Conservation (phyloP, 2,113 vertebrate species). For the Alligator mississippiensis region DNA sequence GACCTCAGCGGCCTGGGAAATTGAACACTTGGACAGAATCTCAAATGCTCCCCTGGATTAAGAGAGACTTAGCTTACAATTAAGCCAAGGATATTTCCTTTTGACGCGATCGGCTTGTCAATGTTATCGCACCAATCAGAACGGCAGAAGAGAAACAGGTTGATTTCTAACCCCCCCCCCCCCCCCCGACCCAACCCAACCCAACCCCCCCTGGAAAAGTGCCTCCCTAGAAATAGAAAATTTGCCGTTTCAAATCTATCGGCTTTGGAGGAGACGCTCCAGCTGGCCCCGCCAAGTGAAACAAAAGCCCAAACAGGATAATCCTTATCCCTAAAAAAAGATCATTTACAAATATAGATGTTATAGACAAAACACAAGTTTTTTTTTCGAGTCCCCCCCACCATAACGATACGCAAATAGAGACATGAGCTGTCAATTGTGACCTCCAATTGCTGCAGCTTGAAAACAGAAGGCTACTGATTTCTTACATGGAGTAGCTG, state of each 20-base stretch:
- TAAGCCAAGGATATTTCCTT: conserved; percentile 91
- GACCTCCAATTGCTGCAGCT: conserved; percentile 19
- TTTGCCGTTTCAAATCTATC: not conserved
- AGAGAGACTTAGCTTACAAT: conserved; percentile 91
- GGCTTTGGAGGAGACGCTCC: not conserved
- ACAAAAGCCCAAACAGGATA: conserved; percentile 41
- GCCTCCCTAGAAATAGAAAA: conserved; percentile 9
- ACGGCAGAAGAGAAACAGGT: conserved; percentile 74
- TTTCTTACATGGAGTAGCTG: not conserved
- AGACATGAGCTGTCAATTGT: conserved; percentile 12
- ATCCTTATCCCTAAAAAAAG: conserved; percentile 33
- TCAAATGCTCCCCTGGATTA: conserved; percentile 91
- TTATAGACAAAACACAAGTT: not conserved
- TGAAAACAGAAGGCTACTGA: not conserved
- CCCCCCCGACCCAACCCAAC: too few relatives aligned
- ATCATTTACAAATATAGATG: not conserved
- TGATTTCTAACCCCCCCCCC: conserved; percentile 47
- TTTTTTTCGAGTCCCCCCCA: not conserved
- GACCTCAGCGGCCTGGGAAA: conserved; percentile 76
- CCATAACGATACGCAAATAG: not conserved
- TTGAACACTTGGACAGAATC: conserved; percentile 81
- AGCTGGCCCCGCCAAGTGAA: conserved; percentile 17
- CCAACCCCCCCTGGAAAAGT: conserved; percentile 6
- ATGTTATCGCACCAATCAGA: conserved; percentile 82
- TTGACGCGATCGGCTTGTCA: conserved; percentile 88